These are phyloP conservation scores for Hyposoter dolosus DNA, from an alignment of 2,888 invertebrate genomes.

Conservation along the genomic window DNA sequence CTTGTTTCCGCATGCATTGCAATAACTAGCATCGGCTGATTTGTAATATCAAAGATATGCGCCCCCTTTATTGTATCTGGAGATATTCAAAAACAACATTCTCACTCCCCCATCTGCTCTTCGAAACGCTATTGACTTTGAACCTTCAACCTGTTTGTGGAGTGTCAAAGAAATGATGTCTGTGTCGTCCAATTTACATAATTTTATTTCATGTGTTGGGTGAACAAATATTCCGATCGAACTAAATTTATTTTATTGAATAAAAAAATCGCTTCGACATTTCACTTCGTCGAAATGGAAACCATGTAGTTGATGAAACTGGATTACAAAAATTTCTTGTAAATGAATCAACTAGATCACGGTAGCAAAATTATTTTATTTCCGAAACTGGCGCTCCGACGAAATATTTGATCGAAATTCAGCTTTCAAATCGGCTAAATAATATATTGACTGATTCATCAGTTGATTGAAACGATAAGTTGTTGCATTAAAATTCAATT, in stretches of 20 bases:
- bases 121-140: slow-evolving; percentile 21
- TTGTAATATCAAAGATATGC: slow-evolving; percentile 58
- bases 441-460: too few relatives aligned
- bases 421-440: too few relatives aligned
- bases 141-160: slow-evolving; percentile 24
- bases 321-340: too few relatives aligned
- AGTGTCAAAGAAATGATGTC: slow-evolving; percentile 7
- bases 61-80: slow-evolving; percentile 51
- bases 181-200: slow-evolving; percentile 16
- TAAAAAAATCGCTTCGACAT: too few relatives aligned
- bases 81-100: slow-evolving; percentile 51
- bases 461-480: too few relatives aligned
- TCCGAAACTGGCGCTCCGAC: too few relatives aligned
- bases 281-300: too few relatives aligned
- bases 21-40: slow-evolving; percentile 1
- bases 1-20: slow-evolving; percentile 20
- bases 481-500: too few relatives aligned
- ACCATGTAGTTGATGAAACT: too few relatives aligned
- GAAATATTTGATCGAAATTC: too few relatives aligned
- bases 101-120: slow-evolving; percentile 13
- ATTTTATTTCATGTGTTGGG: slow-evolving; percentile 32
- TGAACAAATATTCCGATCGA: neutral
- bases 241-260: too few relatives aligned
- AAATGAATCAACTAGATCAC: too few relatives aligned
- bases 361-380: neutral